phyloP scores from a whole-genome alignment of 64 coral and sea anemone species.

The Stichodactyla mertensii region DNA sequence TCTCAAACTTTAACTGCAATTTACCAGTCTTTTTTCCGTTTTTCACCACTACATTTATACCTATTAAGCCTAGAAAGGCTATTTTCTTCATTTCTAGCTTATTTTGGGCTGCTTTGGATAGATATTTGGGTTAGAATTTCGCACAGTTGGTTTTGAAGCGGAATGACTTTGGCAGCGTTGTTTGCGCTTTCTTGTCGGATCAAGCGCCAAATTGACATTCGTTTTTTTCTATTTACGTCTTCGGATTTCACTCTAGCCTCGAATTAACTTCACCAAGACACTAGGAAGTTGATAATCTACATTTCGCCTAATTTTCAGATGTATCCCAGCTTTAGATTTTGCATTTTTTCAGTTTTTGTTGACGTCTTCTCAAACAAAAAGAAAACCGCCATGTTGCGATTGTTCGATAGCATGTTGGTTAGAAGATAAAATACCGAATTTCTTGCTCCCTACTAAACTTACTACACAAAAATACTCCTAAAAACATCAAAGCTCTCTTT shows the following conservation, averaged over 20 bases:
- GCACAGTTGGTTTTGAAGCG: not conserved
- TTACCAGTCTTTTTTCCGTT: not conserved
- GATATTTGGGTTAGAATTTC: not conserved
- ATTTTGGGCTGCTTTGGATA: not conserved
- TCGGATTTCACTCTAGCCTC: not conserved
- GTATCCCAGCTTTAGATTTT: not conserved
- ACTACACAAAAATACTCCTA: not conserved
- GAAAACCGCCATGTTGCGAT: slow-evolving; percentile 15
- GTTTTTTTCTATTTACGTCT: not conserved
- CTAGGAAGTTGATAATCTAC: not conserved
- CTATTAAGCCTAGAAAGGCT: not conserved
- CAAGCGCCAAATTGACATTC: not conserved
- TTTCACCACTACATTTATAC: not conserved
- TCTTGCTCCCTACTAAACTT: not conserved
- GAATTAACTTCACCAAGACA: not conserved
- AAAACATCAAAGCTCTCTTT: not conserved
- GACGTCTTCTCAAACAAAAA: slow-evolving; percentile 20
- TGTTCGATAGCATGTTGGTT: slow-evolving; percentile 24
- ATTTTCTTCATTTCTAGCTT: not conserved
- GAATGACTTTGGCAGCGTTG: not conserved
- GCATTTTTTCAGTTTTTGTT: slow-evolving; percentile 22
- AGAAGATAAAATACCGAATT: not conserved
- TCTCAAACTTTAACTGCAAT: not conserved
- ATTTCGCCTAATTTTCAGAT: not conserved
- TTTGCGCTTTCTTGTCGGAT: slow-evolving; percentile 30